Evolutionary conservation across 53 echinoderm and acorn worm species (phyloP).

Genomic region (Glandiceps talaboti): DNA sequence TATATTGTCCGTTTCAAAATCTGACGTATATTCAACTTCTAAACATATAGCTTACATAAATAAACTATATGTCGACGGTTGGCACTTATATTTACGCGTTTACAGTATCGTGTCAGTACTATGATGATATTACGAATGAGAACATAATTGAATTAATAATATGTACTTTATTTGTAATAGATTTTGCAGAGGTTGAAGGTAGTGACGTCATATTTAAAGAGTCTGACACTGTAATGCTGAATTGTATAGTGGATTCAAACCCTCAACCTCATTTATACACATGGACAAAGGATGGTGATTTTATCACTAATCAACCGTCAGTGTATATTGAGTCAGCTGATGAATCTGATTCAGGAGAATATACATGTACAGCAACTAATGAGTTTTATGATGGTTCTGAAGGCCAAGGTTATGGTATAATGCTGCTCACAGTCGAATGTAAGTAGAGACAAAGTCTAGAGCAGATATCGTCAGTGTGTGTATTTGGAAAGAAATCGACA

Average conservation of each 20-base stretch:
- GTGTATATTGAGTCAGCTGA: neutral
- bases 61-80: too few species aligned
- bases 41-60: too few species aligned
- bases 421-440: neutral
- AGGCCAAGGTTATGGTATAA: neutral
- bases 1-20: too few species aligned
- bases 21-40: too few species aligned
- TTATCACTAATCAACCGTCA: neutral
- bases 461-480: too few species aligned
- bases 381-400: neutral
- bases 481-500: too few species aligned
- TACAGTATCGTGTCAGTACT: neutral
- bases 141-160: neutral
- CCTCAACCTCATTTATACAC: neutral
- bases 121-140: neutral
- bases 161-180: neutral
- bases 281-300: neutral
- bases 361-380: neutral
- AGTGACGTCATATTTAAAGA: neutral
- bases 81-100: too few species aligned
- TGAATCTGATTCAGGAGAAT: neutral
- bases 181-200: neutral
- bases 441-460: too few species aligned
- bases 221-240: neutral
- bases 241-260: neutral